Conservation (phyloP, 2,797 vertebrate species). For the Protosalanx chinensis region DNA sequence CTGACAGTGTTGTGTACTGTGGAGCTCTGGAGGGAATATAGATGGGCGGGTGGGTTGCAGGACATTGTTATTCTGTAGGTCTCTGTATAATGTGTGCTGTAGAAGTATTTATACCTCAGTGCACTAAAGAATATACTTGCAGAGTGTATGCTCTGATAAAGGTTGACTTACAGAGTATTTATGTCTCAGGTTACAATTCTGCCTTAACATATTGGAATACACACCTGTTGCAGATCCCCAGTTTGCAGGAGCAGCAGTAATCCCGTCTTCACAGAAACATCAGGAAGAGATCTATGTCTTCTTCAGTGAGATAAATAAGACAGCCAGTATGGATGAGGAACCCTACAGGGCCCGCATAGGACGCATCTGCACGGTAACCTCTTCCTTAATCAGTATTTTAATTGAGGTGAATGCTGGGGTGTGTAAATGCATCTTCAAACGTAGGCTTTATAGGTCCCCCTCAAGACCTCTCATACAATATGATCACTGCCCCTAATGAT, state of each 20-base stretch:
- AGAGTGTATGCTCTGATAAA: too few relatives aligned
- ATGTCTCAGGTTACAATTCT: not conserved
- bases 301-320: constrained; percentile 79
- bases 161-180: too few relatives aligned
- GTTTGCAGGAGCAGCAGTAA: constrained; percentile 75
- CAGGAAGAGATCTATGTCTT: constrained; percentile 82
- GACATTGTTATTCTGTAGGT: not conserved
- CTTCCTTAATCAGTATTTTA: not conserved
- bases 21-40: not conserved
- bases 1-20: constrained; percentile 33
- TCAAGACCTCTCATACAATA: too few relatives aligned
- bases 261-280: constrained; percentile 61
- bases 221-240: constrained; percentile 64
- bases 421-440: too few relatives aligned
- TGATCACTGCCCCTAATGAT: too few relatives aligned
- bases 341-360: constrained; percentile 75
- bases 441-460: too few relatives aligned
- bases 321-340: constrained; percentile 73
- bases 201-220: not conserved
- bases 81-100: not conserved
- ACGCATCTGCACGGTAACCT: constrained; percentile 75
- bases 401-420: too few relatives aligned
- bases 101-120: not conserved
- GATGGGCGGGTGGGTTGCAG: not conserved
- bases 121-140: not conserved